These are phyloP conservation scores for Habroteleia sp. DNA, from an alignment of 2,888 invertebrate species.

Conservation along the genomic window DNA sequence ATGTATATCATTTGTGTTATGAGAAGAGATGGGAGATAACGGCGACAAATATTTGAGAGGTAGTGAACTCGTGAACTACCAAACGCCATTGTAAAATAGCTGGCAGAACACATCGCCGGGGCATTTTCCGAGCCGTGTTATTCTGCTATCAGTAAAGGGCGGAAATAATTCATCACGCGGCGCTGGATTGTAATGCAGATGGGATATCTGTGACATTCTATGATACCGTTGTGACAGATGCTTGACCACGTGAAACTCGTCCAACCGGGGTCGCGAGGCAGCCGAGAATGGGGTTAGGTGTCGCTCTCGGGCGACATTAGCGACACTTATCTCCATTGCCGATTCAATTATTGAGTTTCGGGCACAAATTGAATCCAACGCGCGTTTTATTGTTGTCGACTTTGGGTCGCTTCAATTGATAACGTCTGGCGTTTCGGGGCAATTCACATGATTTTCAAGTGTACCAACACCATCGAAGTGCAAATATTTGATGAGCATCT, in stretches of 20 bases:
- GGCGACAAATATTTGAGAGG: too few relatives aligned
- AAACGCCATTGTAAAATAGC: constrained; percentile 2
- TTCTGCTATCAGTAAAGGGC: constrained; percentile 25
- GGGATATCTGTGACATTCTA: constrained; percentile 46
- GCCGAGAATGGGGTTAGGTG: constrained; percentile 15
- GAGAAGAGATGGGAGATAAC: not conserved
- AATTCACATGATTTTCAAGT: not conserved
- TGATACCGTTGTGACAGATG: constrained; percentile 54
- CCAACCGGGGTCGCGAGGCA: constrained; percentile 12
- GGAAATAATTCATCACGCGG: constrained; percentile 51
- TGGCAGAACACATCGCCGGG: not conserved
- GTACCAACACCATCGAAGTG: too few relatives aligned
- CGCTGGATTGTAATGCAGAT: constrained; percentile 38
- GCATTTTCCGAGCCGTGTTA: constrained; percentile 22
- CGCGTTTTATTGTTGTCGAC: constrained; percentile 22
- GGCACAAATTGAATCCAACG: constrained; percentile 22
- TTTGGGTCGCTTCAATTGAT: constrained; percentile 10
- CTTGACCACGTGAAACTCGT: constrained; percentile 45
- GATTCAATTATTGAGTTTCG: constrained; percentile 37
- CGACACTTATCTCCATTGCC: constrained; percentile 41
- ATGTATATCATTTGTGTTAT: not conserved
- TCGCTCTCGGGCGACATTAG: constrained; percentile 33
- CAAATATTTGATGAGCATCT: too few relatives aligned
- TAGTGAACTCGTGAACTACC: too few relatives aligned
- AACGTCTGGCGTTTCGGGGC: not conserved